phyloP scores from a whole-genome alignment of 1,140 invertebrate genomes.

The Papilio helenus region DNA sequence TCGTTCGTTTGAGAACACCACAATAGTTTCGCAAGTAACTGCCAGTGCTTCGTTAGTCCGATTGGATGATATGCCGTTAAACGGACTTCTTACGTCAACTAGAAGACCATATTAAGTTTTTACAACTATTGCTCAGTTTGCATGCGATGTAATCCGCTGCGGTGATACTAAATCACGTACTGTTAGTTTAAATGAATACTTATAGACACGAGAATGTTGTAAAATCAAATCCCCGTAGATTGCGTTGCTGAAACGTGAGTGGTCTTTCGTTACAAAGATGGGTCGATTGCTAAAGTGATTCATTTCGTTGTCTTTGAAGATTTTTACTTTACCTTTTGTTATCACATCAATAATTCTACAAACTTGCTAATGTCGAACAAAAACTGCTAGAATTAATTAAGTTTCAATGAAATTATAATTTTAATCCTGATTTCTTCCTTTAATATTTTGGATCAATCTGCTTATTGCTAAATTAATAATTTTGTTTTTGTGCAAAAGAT shows the following conservation, averaged over 20 bases:
- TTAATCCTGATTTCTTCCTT: too few species aligned
- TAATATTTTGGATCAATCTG: too few species aligned
- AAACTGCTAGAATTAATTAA: too few species aligned
- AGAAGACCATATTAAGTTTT: conserved; percentile 40
- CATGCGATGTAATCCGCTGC: conserved; percentile 29
- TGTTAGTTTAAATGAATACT: conserved; percentile 32
- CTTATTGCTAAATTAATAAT: too few species aligned
- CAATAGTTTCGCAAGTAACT: conserved; percentile 36
- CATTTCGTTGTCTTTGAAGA: background rate
- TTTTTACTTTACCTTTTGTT: background rate
- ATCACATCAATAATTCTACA: background rate
- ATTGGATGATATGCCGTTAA: conserved; percentile 41
- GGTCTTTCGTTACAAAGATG: background rate
- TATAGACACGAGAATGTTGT: conserved; percentile 11
- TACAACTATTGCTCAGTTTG: conserved; percentile 33
- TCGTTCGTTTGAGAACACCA: conserved; percentile 18
- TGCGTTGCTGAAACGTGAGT: background rate
- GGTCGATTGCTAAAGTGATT: background rate
- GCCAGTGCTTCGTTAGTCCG: conserved; percentile 36
- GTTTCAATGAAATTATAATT: too few species aligned
- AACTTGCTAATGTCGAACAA: background rate
- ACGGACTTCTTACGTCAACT: conserved; percentile 27
- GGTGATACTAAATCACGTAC: conserved; percentile 28
- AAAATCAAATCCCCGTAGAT: conserved; percentile 3
- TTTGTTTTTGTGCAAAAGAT: too few species aligned